Base-by-base conservation (phyloP, 2,888 invertebrate species). In the Phragmatobia fuliginosa region DNA sequence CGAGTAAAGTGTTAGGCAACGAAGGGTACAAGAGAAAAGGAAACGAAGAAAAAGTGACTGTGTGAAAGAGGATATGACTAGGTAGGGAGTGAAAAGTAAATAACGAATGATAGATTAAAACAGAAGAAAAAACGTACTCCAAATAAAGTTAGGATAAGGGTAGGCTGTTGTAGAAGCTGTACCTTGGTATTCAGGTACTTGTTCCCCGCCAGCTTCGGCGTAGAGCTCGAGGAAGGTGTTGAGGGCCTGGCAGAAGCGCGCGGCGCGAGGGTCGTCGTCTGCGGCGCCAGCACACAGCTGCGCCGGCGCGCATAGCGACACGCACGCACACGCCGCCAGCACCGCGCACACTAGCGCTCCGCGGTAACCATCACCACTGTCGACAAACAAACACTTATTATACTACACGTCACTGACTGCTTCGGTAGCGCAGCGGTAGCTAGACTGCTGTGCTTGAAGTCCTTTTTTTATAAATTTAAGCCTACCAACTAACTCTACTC, bases 161-260 rank as follows among this genome's bases (percentile, higher is more conserved):
- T n/a, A 25, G 25, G 14, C n/a, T n/a, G 25, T 3, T 52, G 25
- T 11, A n/a, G 25, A 16, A 5, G 0, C 0, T 16, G 7, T 79
- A 94, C 95, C 94, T 91, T 95, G 94, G 71, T 94, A 94, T 73
- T 95, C 93, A 0, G 94, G 94, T 92, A 96, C 95, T 91, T 96
- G 90, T 88, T 96, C 92, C 81, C 96, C 90, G 82, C 95, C 91
- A 77, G 96, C 96, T 90, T 96, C 96, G 10, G 96, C 96, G 67
- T 96, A 96, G 65, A 96, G 95, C 81, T 96, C 96, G 62, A 96
- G 95, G 91, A 96, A 96, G 78, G 96, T 96, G 83, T 96, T 96
- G n/a, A 97, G 95, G 10, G 96, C 96, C 78, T 96, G 95, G 85
- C 97, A 97, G 88, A 97, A 96, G 78, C 96, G 94, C 62, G 96